These are phyloP conservation scores for Sebastes matsubarae DNA, from an alignment of 2,797 vertebrate species.

Conservation along the genomic window DNA sequence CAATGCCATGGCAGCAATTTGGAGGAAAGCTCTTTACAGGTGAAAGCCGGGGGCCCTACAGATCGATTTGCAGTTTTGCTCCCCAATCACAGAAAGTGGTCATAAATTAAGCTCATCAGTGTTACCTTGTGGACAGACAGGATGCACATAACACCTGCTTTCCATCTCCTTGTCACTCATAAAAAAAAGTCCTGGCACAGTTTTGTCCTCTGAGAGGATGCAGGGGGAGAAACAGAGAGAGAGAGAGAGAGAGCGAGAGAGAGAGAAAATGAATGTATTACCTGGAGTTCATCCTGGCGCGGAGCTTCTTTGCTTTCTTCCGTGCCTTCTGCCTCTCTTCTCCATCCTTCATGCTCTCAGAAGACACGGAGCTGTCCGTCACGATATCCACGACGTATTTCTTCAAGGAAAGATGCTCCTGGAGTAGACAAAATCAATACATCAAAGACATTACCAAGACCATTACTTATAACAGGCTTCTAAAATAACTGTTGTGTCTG, in stretches of 20 bases:
- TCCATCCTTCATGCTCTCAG: constrained; percentile 88
- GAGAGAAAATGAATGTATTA: constrained; percentile 63
- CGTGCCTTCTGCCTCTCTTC: constrained; percentile 94
- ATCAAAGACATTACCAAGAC: not conserved
- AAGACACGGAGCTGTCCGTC: constrained; percentile 86
- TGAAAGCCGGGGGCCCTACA: constrained; percentile 86
- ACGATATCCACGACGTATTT: constrained; percentile 97
- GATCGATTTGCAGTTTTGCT: constrained; percentile 93
- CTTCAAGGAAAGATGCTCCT: constrained; percentile 98
- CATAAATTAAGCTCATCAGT: constrained; percentile 97
- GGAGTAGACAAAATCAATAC: constrained; percentile 52
- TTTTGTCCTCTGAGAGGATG: constrained; percentile 53
- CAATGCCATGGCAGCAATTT: constrained; percentile 91
- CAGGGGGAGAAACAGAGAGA: constrained; percentile 24
- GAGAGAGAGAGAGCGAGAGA: constrained; percentile 7
- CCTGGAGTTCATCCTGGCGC: constrained; percentile 96
- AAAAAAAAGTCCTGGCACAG: constrained; percentile 53
- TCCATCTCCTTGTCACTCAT: constrained; percentile 80
- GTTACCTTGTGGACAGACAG: constrained; percentile 85
- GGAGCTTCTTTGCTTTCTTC: constrained; percentile 96
- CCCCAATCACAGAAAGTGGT: constrained; percentile 98
- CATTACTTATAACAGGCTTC: not conserved
- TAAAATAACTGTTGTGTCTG: not conserved
- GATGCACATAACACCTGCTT: constrained; percentile 87
- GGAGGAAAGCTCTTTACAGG: constrained; percentile 97